Conservation (phyloP, 2,113 vertebrate species). For the Sceloporus tristichus region DNA sequence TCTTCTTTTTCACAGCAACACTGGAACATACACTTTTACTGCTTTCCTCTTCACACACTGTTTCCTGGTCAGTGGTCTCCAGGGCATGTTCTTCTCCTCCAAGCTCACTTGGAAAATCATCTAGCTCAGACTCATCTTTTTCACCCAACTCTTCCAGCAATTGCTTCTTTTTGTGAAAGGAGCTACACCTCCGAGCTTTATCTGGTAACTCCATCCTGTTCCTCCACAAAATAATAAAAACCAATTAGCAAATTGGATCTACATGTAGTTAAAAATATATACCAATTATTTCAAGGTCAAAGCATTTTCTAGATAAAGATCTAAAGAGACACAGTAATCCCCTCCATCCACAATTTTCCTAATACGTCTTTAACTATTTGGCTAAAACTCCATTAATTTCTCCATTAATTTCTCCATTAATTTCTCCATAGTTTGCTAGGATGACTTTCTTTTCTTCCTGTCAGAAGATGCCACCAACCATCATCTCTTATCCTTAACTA, state of each 20-base stretch:
- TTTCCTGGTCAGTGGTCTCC: conserved; percentile 56
- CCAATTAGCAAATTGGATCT: background rate
- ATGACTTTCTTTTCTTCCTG: background rate
- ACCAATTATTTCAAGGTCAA: background rate
- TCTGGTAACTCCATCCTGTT: conserved; percentile 40
- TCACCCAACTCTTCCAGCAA: conserved; percentile 33
- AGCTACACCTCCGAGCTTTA: conserved; percentile 33
- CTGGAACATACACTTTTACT: conserved; percentile 27
- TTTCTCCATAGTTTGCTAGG: background rate
- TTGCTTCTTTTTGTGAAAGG: conserved; percentile 40
- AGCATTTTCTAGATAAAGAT: background rate
- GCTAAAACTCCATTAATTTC: background rate
- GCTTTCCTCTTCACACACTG: conserved; percentile 25
- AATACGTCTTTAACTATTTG: background rate
- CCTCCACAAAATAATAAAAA: background rate
- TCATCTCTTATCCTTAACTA: background rate
- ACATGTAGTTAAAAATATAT: background rate
- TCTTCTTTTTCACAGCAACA: conserved; percentile 58
- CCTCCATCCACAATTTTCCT: background rate
- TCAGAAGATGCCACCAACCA: background rate
- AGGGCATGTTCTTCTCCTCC: conserved; percentile 46
- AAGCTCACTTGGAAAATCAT: conserved; percentile 30
- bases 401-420: background rate
- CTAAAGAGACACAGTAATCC: background rate
- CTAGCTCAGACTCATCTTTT: conserved; percentile 30